Percentiles rank a stretch among this genome's conserved stretches.
phyloP scores from a whole-genome alignment of 2,888 invertebrate species.

The Sesia bembeciformis region DNA sequence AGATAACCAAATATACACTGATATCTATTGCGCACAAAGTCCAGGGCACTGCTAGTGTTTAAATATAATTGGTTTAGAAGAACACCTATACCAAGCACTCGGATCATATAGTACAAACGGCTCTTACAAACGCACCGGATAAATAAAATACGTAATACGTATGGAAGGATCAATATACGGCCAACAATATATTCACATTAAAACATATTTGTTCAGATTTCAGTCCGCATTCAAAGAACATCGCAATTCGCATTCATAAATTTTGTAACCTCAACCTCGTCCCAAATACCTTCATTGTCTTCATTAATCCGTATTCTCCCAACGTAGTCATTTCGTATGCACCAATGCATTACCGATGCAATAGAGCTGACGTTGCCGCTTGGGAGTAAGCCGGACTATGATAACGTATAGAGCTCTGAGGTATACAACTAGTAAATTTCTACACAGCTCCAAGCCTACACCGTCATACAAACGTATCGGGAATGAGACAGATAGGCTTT shows the following conservation, averaged over 20 bases:
- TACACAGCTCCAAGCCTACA: conserved; percentile 12
- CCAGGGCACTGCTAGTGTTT: too few species aligned
- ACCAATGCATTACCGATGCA: conserved; percentile 35
- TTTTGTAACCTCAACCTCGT: not conserved
- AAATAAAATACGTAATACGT: too few species aligned
- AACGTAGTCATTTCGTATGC: conserved; percentile 37
- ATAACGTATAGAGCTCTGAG: conserved; percentile 40
- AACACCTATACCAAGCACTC: too few species aligned
- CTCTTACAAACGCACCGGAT: too few species aligned
- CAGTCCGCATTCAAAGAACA: too few species aligned
- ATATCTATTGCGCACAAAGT: too few species aligned
- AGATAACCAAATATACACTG: too few species aligned
- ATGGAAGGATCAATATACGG: too few species aligned
- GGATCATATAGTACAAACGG: too few species aligned
- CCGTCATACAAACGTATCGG: conserved; percentile 17
- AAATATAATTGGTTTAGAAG: too few species aligned
- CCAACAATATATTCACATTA: too few species aligned
- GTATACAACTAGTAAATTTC: conserved; percentile 35
- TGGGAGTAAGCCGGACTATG: conserved; percentile 19
- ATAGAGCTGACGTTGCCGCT: conserved; percentile 30
- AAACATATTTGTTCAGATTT: too few species aligned
- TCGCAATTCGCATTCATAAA: not conserved
- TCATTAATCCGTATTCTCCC: not conserved
- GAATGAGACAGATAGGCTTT: conserved; percentile 29
- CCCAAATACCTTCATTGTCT: not conserved